Conservation (phyloP, 30 jellyfish, hydroid and myxozoan species). For the Nemopilema nomurai region DNA sequence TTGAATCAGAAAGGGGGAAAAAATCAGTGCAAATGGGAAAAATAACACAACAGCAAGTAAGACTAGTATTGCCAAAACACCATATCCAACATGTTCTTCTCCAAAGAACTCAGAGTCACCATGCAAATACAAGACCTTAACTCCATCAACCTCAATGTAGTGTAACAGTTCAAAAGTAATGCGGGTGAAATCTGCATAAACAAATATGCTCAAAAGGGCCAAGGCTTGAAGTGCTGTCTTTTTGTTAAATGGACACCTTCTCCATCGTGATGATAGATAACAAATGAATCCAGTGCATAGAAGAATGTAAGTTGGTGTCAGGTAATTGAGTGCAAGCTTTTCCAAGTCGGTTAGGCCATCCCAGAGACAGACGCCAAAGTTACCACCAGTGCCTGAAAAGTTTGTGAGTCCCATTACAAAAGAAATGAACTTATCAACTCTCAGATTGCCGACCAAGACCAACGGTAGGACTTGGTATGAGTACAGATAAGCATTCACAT, state of each 20-base stretch:
- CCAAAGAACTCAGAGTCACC: constrained; percentile 56
- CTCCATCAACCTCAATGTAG: constrained; percentile 37
- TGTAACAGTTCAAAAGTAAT: constrained; percentile 75
- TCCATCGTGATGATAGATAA: constrained; percentile 28
- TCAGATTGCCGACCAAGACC: constrained; percentile 44
- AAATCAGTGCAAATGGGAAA: constrained; percentile 63
- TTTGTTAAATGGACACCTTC: constrained; percentile 39
- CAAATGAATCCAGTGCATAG: constrained; percentile 55
- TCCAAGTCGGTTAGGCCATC: constrained; percentile 70
- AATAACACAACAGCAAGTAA: constrained; percentile 34
- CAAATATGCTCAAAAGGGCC: constrained; percentile 60
- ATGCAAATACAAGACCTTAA: constrained; percentile 39
- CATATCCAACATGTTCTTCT: constrained; percentile 48
- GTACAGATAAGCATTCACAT: constrained; percentile 75
- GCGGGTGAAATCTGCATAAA: constrained; percentile 72
- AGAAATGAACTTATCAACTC: constrained; percentile 49
- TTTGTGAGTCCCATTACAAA: constrained; percentile 80
- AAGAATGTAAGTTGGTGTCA: constrained; percentile 58
- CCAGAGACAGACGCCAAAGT: constrained; percentile 80
- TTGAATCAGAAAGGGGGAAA: constrained; percentile 40
- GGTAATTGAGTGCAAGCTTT: constrained; percentile 66
- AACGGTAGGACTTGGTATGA: constrained; percentile 77
- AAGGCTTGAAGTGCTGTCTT: constrained; percentile 34
- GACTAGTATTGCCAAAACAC: constrained; percentile 37
- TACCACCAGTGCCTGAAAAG: constrained; percentile 82